A percentile compares a stretch with the other conserved stretches of the same genome.
Evolutionary conservation across 2,113 vertebrate genomes (phyloP).

Genomic region (Mugil cephalus): DNA sequence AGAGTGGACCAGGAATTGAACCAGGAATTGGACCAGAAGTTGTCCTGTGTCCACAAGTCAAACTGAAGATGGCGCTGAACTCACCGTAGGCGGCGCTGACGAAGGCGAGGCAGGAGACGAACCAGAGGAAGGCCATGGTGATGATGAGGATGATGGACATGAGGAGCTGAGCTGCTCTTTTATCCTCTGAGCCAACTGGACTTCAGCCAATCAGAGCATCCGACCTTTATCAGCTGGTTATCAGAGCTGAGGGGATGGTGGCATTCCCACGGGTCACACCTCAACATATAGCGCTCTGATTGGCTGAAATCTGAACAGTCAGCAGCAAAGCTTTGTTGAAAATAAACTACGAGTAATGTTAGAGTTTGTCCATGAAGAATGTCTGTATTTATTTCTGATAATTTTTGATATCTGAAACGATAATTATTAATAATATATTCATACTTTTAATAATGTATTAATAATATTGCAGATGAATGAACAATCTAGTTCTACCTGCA

Average conservation of each 20-base stretch:
- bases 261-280: constrained; percentile 35
- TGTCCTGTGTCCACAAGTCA: not conserved
- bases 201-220: constrained; percentile 41
- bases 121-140: constrained; percentile 81
- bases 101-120: constrained; percentile 82
- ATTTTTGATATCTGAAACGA: no score
- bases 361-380: no score
- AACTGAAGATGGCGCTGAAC: not conserved
- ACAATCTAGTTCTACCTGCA: no score
- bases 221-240: constrained; percentile 53
- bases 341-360: no score
- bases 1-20: no score
- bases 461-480: no score
- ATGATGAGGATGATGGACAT: constrained; percentile 10
- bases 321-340: no score
- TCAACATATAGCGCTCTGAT: constrained; percentile 2
- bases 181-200: constrained; percentile 7
- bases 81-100: constrained; percentile 73
- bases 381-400: no score
- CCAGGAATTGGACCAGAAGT: no score
- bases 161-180: constrained; percentile 14
- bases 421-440: no score
- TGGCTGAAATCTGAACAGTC: constrained; percentile 26
- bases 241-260: constrained; percentile 18
- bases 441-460: no score